Conservation (phyloP, 2,113 vertebrate genomes). For the Aptenodytes patagonicus region DNA sequence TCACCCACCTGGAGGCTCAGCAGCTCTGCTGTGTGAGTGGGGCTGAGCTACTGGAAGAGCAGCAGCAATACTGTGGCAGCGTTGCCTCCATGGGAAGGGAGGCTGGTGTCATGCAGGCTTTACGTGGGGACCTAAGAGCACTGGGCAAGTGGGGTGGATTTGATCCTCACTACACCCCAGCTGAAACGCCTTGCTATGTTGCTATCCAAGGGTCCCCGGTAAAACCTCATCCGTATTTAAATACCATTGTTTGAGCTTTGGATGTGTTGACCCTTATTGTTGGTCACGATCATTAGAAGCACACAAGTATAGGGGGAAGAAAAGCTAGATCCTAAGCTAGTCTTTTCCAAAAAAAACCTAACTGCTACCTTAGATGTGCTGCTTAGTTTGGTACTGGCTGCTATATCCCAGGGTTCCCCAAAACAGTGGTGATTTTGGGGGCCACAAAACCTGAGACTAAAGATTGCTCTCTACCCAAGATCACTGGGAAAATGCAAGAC, state of each 20-base stretch:
- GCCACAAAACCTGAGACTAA: not conserved
- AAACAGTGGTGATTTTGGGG: not conserved
- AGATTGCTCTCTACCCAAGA: not conserved
- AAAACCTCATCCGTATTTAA: not conserved
- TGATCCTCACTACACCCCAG: not conserved
- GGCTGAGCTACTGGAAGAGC: not conserved
- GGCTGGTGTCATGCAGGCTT: not conserved
- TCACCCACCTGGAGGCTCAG: fast-evolving
- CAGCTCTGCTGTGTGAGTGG: fast-evolving
- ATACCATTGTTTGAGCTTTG: not conserved
- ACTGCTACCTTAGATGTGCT: not conserved
- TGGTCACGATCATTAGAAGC: not conserved
- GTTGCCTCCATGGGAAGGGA: fast-evolving
- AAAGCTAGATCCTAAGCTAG: not conserved
- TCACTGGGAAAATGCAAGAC: not conserved
- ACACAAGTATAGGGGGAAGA: not conserved
- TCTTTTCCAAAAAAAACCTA: not conserved
- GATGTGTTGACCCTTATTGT: not conserved
- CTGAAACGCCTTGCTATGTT: not conserved
- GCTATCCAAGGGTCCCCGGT: not conserved
- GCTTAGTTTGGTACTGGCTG: not conserved
- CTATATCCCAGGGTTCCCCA: not conserved
- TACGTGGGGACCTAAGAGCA: not conserved
- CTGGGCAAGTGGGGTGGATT: not conserved
- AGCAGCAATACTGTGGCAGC: fast-evolving